A percentile compares a stretch with the other conserved stretches of the same genome.
Conservation (phyloP, 2,113 vertebrate genomes). For the Proterorhinus semilunaris region DNA sequence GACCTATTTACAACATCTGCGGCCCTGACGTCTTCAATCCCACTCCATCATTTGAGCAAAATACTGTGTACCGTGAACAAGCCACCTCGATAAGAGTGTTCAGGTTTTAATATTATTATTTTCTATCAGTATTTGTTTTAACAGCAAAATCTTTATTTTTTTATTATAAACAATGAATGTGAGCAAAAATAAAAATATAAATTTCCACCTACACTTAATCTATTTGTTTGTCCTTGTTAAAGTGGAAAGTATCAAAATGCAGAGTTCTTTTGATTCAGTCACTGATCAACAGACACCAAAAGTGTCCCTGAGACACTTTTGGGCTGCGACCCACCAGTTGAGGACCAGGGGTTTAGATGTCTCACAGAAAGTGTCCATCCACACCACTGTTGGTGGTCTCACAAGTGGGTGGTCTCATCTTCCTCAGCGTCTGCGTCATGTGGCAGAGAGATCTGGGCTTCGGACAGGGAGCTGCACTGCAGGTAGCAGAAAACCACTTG, state of each 20-base stretch:
- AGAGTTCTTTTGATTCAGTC: too few species aligned
- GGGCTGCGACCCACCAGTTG: too few species aligned
- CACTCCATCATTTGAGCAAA: conserved; percentile 24
- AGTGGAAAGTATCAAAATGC: too few species aligned
- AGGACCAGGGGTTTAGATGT: not conserved
- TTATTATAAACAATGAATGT: not conserved
- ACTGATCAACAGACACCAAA: too few species aligned
- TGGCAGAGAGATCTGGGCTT: conserved; percentile 56
- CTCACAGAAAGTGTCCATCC: not conserved
- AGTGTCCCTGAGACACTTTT: too few species aligned
- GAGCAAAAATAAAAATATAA: too few species aligned
- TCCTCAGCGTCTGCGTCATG: conserved; percentile 61
- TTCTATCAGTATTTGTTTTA: not conserved
- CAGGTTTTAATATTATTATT: too few species aligned
- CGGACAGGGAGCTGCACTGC: conserved; percentile 69
- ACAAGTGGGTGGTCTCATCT: conserved; percentile 62
- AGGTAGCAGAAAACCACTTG: conserved; percentile 75
- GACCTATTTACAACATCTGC: conserved; percentile 62
- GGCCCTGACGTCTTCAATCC: conserved; percentile 20
- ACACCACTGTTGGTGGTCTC: conserved; percentile 51
- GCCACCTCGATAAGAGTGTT: too few species aligned
- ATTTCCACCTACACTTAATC: too few species aligned
- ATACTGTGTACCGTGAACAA: not conserved
- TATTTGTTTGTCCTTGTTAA: too few species aligned
- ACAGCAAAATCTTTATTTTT: not conserved